Evolutionary conservation across 2,797 vertebrate genomes (phyloP).

Genomic region (Melanotaenia boesemani): DNA sequence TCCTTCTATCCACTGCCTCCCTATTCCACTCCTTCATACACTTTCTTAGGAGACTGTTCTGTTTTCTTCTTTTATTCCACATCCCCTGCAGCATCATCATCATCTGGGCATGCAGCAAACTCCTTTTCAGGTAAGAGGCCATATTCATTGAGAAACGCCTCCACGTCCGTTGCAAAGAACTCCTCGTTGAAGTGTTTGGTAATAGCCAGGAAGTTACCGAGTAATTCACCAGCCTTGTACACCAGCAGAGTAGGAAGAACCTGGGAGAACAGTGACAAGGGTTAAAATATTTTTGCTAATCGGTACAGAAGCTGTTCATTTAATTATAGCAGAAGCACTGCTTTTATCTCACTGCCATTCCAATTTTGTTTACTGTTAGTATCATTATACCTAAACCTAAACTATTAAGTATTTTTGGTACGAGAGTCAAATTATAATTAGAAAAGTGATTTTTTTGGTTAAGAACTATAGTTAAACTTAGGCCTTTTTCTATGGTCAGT

Average conservation of each 20-base stretch:
- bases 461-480: too few relatives aligned
- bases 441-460: too few relatives aligned
- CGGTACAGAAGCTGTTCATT: neutral
- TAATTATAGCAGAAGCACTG: neutral
- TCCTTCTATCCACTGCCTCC: neutral
- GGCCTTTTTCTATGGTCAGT: too few relatives aligned
- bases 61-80: constrained; percentile 73
- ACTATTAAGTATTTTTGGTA: too few relatives aligned
- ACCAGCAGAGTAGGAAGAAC: constrained; percentile 91
- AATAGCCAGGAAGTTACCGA: constrained; percentile 91
- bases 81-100: constrained; percentile 80
- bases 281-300: neutral
- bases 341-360: too few relatives aligned
- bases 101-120: constrained; percentile 73
- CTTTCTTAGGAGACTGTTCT: too few relatives aligned
- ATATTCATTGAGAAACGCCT: constrained; percentile 92
- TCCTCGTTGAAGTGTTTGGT: constrained; percentile 89
- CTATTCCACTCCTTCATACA: too few relatives aligned
- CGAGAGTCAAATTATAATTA: too few relatives aligned
- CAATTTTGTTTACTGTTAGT: too few relatives aligned
- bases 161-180: constrained; percentile 93
- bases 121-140: constrained; percentile 92
- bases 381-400: too few relatives aligned
- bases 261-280: constrained; percentile 33
- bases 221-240: constrained; percentile 92